Percentiles rank a stretch among this genome's conserved stretches.
phyloP scores from a whole-genome alignment of 2,797 vertebrate genomes.

The Centroberyx gerrardi region DNA sequence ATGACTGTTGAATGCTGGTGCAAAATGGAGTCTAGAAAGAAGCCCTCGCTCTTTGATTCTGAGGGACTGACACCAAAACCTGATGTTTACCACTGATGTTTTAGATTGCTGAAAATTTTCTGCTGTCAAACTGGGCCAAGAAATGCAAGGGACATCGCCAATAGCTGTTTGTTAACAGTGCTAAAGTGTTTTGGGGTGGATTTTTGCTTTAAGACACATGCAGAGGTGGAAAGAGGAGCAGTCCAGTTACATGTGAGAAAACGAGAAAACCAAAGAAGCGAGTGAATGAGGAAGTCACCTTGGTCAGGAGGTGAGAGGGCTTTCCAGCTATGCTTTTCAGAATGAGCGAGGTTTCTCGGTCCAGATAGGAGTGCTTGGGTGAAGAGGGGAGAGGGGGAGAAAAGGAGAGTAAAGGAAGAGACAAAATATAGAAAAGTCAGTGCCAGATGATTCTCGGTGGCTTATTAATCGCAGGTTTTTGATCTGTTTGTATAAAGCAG shows the following conservation, averaged over 20 bases:
- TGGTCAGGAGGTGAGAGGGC: constrained; percentile 99
- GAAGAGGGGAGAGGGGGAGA: constrained; percentile 67
- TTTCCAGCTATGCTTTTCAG: constrained; percentile 99
- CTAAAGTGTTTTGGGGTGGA: constrained; percentile 5
- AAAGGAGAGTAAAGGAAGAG: constrained; percentile 48
- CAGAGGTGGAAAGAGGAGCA: constrained; percentile 49
- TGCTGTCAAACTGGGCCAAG: too few relatives aligned
- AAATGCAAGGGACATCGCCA: too few relatives aligned
- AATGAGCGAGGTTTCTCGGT: constrained; percentile 99
- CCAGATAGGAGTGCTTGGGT: constrained; percentile 99
- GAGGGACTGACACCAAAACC: too few relatives aligned
- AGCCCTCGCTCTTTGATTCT: too few relatives aligned
- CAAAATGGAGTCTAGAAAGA: too few relatives aligned
- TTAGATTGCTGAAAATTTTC: too few relatives aligned
- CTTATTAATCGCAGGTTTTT: constrained; percentile 70
- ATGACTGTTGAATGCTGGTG: too few relatives aligned
- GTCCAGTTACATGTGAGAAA: constrained; percentile 77
- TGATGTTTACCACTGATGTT: too few relatives aligned
- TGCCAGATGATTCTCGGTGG: constrained; percentile 78
- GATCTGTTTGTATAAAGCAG: constrained; percentile 62
- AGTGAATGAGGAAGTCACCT: constrained; percentile 91
- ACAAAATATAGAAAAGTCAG: constrained; percentile 82
- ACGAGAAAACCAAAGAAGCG: constrained; percentile 53
- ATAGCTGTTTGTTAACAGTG: too few relatives aligned
- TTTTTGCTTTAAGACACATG: constrained; percentile 42